phyloP scores from a whole-genome alignment of 2,797 vertebrate genomes.

The Tiaroga cobitis region DNA sequence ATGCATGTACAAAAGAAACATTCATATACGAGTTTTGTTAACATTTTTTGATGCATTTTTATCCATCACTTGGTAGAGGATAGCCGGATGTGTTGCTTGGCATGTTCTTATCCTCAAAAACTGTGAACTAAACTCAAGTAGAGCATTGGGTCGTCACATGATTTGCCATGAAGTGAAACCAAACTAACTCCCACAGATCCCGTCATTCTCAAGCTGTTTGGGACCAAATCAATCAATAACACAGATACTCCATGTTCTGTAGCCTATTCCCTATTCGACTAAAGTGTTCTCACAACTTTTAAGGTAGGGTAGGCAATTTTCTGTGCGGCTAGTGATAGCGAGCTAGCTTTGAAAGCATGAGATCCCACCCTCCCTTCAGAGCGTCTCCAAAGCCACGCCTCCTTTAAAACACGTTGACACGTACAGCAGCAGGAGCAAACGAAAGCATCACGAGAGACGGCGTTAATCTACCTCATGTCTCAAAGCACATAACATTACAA shows the following conservation, averaged over 20 bases:
- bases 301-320: not conserved
- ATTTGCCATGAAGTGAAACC: not conserved
- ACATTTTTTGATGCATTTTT: not conserved
- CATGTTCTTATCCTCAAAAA: not conserved
- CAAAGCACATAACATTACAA: not conserved
- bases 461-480: not conserved
- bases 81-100: not conserved
- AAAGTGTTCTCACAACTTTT: not conserved
- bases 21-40: not conserved
- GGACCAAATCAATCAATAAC: conserved; percentile 56
- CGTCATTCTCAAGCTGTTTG: not conserved
- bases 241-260: not conserved
- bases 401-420: no score
- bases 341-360: not conserved
- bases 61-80: not conserved
- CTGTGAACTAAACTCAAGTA: not conserved
- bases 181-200: not conserved
- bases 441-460: no score
- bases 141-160: not conserved
- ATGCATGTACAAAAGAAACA: not conserved
- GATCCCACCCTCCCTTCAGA: not conserved
- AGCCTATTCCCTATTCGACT: not conserved
- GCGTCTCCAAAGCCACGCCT: not conserved
- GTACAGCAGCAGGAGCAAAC: no score
- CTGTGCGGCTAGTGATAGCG: accelerated